Evolutionary conservation across 2,888 invertebrate species (phyloP), one percentile per base, ranked within the genome.

Genomic region (Polylopha cassiicola): DNA sequence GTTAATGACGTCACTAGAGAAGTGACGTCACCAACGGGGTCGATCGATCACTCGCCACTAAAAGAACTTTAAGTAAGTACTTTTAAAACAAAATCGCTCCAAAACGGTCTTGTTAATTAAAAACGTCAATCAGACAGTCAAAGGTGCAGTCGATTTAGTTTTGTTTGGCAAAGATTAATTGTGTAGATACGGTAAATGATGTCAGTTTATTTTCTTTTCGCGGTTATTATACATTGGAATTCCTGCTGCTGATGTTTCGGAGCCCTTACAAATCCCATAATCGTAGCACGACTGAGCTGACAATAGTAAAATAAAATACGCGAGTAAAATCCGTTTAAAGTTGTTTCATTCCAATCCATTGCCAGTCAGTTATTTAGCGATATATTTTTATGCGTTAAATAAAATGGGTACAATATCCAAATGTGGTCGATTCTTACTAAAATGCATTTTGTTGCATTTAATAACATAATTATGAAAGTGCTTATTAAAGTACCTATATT

Each of bases 21-120:
- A 50, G 55, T 55, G 45, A 44, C 51, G 18, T 42, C 36, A 38
- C 41, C 41, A 55, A 53, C 16, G 44, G 44, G 46, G 37, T 46
- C 55, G 50, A 72, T 72, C 65, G 60, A 72, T 70, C 68, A 67
- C 55, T 65, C 51, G 43, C 50, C 57, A 53, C 56, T 59, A 55
- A 61, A 50, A 54, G 46, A 50, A 48, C 18, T 45, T 47, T 37
- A 48, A 46, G 41, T 46, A 50, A 47, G 51, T 51, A 52, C 48
- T 46, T 47, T 50, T 47, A 44, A 58, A 58, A 59, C 54, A 52
- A 51, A 61, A 58, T 61, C 56, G 54, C 50, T 45, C 51, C 58
- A 59, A 64, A 65, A 54, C 58, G 57, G 55, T 55, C 55, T 64
- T 61, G 69, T 71, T 79, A 78, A 80, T 81, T 79, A 78, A 77